Percentiles rank a stretch among this genome's conserved stretches.
These are phyloP conservation scores for Otolemur garnettii DNA, from an alignment of 2,113 vertebrate genomes.

Conservation along the genomic window DNA sequence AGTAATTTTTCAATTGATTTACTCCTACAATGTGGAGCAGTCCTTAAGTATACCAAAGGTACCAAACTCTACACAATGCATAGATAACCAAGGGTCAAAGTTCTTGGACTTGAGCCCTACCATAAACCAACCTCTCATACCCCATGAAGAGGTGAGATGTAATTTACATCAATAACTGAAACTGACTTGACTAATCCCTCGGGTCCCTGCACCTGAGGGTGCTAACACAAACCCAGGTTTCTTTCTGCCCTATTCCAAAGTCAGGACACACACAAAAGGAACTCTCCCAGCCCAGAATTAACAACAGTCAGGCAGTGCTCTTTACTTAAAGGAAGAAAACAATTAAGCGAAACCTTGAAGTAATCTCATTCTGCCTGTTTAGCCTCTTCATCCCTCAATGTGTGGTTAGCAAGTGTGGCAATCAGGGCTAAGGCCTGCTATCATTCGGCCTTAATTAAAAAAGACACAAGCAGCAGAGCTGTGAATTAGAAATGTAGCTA, in stretches of 20 bases:
- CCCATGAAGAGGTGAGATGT: slow-evolving; percentile 75
- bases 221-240: slow-evolving; percentile 58
- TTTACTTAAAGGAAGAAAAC: slow-evolving; percentile 93
- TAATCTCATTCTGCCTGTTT: slow-evolving; percentile 92
- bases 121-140: background rate
- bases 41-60: background rate
- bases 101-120: background rate
- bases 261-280: slow-evolving; percentile 64
- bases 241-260: slow-evolving; percentile 15
- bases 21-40: background rate
- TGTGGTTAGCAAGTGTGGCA: slow-evolving; percentile 90
- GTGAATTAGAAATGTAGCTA: slow-evolving; percentile 96
- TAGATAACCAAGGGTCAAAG: background rate
- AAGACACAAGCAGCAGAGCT: slow-evolving; percentile 93
- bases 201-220: slow-evolving; percentile 64
- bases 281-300: slow-evolving; percentile 84
- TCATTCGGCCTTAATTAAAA: slow-evolving; percentile 97
- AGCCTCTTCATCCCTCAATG: slow-evolving; percentile 91
- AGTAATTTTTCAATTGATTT: background rate
- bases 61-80: slow-evolving; percentile 1
- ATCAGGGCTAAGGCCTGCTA: slow-evolving; percentile 91
- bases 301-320: slow-evolving; percentile 84
- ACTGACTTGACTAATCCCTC: slow-evolving; percentile 81
- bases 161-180: slow-evolving; percentile 86
- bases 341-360: slow-evolving; percentile 92